Conservation (phyloP, 2,888 invertebrate species). For the Megalurothrips usitatus region DNA sequence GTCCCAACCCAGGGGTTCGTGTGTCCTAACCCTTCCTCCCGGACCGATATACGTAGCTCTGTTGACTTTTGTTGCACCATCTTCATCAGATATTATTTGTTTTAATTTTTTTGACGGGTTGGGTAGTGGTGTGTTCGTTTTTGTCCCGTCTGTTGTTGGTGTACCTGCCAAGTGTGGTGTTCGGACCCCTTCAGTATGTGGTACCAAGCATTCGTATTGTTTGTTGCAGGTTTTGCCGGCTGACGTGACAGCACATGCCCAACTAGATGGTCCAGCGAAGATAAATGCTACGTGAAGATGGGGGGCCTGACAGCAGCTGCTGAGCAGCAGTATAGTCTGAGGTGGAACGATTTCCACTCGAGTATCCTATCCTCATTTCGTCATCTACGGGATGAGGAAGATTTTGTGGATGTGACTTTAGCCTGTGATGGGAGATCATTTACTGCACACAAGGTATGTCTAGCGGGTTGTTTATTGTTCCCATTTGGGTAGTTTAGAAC, state of each 20-base stretch:
- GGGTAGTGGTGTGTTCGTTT: not conserved
- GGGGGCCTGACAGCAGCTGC: constrained; percentile 43
- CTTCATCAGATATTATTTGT: not conserved
- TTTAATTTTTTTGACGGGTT: not conserved
- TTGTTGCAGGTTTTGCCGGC: not conserved
- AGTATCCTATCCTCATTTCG: constrained; percentile 87
- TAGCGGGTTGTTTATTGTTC: constrained; percentile 31
- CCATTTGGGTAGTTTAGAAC: constrained; percentile 33
- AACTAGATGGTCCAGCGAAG: not conserved
- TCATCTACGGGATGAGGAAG: constrained; percentile 82
- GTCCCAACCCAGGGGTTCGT: no score
- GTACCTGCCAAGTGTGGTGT: not conserved
- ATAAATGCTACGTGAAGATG: constrained; percentile 16
- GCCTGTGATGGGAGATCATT: constrained; percentile 82
- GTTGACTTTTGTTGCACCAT: not conserved
- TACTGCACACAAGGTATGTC: constrained; percentile 73
- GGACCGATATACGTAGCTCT: not conserved
- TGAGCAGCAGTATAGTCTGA: constrained; percentile 86
- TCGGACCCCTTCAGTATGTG: not conserved
- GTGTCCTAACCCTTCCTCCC: no score
- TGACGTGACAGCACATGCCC: not conserved
- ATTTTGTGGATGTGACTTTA: constrained; percentile 88
- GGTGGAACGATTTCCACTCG: constrained; percentile 92
- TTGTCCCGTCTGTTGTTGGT: not conserved
- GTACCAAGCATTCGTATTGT: not conserved